Base-by-base conservation (phyloP, 2,797 vertebrate genomes). In the Oceanodroma leucorhoa region DNA sequence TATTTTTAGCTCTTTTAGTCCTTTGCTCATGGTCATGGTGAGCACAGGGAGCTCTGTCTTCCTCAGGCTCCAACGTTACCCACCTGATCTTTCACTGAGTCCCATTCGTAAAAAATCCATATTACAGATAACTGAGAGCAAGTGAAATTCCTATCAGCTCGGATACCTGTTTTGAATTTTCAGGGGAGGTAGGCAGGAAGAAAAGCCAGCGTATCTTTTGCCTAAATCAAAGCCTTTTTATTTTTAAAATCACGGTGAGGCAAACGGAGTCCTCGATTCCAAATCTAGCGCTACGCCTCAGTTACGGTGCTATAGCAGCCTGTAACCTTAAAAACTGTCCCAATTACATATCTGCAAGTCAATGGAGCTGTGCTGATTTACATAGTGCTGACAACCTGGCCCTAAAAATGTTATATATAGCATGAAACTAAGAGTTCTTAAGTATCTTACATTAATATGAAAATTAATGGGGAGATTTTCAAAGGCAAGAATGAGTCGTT, bases 271-370 rank as follows among this genome's bases (percentile, higher is more conserved):
- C 84, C 94, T 93, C 6, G 1, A 69, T 65, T 94, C 84, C 69
- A 46, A 75, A 81, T 48, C 54, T 20, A 45, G 76, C 3, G 1
- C 66, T 82, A 5, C 4, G 6, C 45, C 40, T 57, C 65, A 6
- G 38, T 30, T 21, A 26, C 1, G 6, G 81, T 4, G 0, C 82
- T 10, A 7, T 9, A 41, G 87, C 89, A 94, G 83, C 43, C 76
- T 76, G 86, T 71, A 94, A 89, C 95, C 91, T 95, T 88, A 93
- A 94, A 95, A 94, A 64, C 79, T 91, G 96, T 32, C 95, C 94
- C 93, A 95, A 9, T 96, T 96, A 32, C 91, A 60, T 45, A 83
- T 67, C 85, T 88, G 82, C 94, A 83, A 88, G 83, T 91, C 88
- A 82, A 67, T 76, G 87, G 93, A 57, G 92, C 90, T 82, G 83